Percentiles rank a stretch among this genome's conserved stretches.
phyloP scores from a whole-genome alignment of 1,140 invertebrate genomes.

The Neodiprion pinetum region DNA sequence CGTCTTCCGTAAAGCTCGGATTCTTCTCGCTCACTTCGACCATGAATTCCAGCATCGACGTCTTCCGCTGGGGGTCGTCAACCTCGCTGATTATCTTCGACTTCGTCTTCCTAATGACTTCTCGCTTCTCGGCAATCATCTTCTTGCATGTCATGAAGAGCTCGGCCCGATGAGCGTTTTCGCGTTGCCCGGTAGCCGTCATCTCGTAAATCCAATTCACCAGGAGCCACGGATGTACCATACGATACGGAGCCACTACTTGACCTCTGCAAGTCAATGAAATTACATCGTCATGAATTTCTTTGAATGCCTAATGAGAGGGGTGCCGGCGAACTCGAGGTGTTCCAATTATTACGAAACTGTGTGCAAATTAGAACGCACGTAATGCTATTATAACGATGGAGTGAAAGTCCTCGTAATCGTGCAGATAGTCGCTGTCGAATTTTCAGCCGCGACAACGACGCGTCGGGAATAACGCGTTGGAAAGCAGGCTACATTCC shows the following conservation, averaged over 20 bases:
- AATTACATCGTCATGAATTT: not conserved
- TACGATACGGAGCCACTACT: conserved; percentile 60
- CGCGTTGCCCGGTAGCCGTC: conserved; percentile 65
- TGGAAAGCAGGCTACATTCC: conserved; percentile 1
- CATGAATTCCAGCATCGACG: conserved; percentile 74
- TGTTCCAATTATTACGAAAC: not conserved
- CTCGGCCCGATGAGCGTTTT: conserved; percentile 68
- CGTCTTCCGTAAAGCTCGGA: conserved; percentile 68
- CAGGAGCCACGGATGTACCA: conserved; percentile 71
- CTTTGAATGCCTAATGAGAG: not conserved
- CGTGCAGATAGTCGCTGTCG: not conserved
- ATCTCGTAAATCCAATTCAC: conserved; percentile 68
- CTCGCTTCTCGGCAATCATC: conserved; percentile 45
- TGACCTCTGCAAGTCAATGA: conserved; percentile 58
- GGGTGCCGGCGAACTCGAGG: not conserved
- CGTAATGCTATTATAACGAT: not conserved
- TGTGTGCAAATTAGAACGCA: not conserved
- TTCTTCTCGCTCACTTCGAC: conserved; percentile 68
- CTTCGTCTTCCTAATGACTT: conserved; percentile 20
- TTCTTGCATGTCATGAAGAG: conserved; percentile 57
- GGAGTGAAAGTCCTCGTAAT: not conserved
- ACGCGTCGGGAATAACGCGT: conserved; percentile 4
- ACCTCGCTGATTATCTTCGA: conserved; percentile 23
- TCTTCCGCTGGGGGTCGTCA: conserved; percentile 29
- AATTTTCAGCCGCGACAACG: not conserved